Percentiles rank a stretch among this genome's conserved stretches.
phyloP scores from a whole-genome alignment of 2,113 vertebrate species.

The Acrocephalus arundinaceus region DNA sequence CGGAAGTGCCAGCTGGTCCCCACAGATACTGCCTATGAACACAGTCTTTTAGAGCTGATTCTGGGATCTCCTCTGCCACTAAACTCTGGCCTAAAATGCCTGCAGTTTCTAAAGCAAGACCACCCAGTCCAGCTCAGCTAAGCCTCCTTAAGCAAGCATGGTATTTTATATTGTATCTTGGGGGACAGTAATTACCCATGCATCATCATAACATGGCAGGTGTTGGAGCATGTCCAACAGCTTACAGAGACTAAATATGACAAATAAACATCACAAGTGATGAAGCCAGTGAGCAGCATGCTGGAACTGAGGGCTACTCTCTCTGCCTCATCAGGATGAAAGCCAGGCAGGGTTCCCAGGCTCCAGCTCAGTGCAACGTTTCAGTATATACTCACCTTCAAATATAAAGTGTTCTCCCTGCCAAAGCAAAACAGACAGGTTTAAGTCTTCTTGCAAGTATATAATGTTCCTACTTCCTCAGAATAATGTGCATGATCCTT shows the following conservation, averaged over 20 bases:
- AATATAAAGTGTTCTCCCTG: background rate
- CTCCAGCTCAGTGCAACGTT: background rate
- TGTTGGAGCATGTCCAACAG: background rate
- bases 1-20: background rate
- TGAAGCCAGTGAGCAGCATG: background rate
- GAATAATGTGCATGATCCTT: background rate
- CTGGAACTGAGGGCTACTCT: background rate
- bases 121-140: background rate
- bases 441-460: background rate
- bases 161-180: background rate
- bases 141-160: background rate
- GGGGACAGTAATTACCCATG: background rate
- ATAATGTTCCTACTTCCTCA: background rate
- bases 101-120: background rate
- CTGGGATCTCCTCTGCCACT: background rate
- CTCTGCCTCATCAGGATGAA: background rate
- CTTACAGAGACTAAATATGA: background rate
- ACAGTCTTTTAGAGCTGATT: background rate
- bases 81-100: background rate
- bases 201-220: background rate
- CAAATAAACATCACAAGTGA: background rate
- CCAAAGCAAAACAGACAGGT: background rate
- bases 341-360: background rate
- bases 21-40: background rate
- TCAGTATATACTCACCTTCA: background rate